Percentiles rank a stretch among this genome's conserved stretches.
phyloP scores from a whole-genome alignment of 2,888 invertebrate species.

The Lasioglossum oenotherae region DNA sequence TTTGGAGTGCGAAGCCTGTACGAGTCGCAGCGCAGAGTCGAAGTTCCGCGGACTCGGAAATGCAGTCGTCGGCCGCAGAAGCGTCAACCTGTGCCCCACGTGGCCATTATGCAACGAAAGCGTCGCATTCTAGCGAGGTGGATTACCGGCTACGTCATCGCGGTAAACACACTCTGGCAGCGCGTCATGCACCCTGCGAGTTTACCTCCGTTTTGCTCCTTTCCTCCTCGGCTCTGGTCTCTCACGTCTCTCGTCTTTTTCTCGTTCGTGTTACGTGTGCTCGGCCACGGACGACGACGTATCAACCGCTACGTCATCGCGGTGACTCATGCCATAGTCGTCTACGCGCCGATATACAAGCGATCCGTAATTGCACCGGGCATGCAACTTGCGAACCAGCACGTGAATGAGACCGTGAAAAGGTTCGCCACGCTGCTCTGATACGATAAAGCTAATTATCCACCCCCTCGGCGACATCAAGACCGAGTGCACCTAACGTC shows the following conservation, averaged over 20 bases:
- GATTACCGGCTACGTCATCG: slow-evolving; percentile 71
- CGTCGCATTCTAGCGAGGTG: slow-evolving; percentile 48
- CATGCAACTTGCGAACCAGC: slow-evolving; percentile 31
- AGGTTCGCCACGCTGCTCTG: background rate
- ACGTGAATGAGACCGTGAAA: slow-evolving; percentile 36
- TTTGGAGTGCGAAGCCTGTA: background rate
- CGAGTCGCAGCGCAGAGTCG: background rate
- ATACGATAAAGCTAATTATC: background rate
- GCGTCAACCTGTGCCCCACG: slow-evolving; percentile 31
- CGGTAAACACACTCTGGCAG: slow-evolving; percentile 55
- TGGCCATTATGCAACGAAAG: slow-evolving; percentile 57
- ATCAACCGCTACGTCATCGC: slow-evolving; percentile 20
- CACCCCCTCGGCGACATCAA: background rate
- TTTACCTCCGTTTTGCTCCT: slow-evolving; percentile 53
- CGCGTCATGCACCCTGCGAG: slow-evolving; percentile 63
- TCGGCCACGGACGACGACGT: slow-evolving; percentile 27
- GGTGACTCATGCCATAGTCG: slow-evolving; percentile 8
- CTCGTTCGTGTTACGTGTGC: slow-evolving; percentile 37
- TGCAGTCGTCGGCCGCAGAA: background rate
- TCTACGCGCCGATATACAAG: slow-evolving; percentile 8
- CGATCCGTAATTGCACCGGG: slow-evolving; percentile 41
- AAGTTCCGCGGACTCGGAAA: background rate
- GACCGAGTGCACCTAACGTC: background rate
- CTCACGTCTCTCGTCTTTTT: slow-evolving; percentile 1
- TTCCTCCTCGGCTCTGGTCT: slow-evolving; percentile 24